phyloP scores from a whole-genome alignment of 1,140 invertebrate species.

The Scaptomyza pallida region DNA sequence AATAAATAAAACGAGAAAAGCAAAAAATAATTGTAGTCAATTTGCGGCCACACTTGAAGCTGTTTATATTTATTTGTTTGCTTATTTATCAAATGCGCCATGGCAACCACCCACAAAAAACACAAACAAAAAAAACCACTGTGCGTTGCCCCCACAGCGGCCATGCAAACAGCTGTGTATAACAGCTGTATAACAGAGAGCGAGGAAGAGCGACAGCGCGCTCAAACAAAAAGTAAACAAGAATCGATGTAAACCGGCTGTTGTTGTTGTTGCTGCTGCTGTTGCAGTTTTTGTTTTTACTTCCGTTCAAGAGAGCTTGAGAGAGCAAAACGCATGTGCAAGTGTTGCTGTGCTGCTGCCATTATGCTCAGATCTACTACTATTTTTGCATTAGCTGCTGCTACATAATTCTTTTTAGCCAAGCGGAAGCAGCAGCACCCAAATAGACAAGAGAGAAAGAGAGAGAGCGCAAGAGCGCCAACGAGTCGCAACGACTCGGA shows the following conservation, averaged over 20 bases:
- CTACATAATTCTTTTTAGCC: conserved; percentile 17
- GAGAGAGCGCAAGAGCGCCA: not conserved
- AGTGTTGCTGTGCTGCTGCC: conserved; percentile 26
- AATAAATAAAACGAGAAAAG: too few species aligned
- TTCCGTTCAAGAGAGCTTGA: conserved; percentile 51
- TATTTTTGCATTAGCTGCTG: conserved; percentile 27
- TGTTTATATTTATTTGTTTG: conserved; percentile 75
- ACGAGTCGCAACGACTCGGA: conserved; percentile 41
- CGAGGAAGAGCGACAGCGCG: conserved; percentile 44
- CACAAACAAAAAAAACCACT: too few species aligned
- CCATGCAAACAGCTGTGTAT: conserved; percentile 59
- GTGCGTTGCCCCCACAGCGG: not conserved
- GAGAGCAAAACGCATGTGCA: conserved; percentile 9
- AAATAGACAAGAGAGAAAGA: conserved; percentile 2
- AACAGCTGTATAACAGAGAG: conserved; percentile 50
- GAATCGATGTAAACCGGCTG: conserved; percentile 64
- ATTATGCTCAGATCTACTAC: conserved; percentile 25
- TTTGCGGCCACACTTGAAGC: conserved; percentile 73
- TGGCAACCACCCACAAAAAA: conserved; percentile 61
- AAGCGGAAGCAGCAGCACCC: conserved; percentile 37
- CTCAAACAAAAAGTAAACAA: conserved; percentile 72
- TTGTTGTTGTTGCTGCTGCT: conserved; percentile 57
- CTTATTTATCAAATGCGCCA: conserved; percentile 68
- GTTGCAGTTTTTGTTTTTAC: conserved; percentile 44
- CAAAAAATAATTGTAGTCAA: conserved; percentile 67